Evolutionary conservation across 2,113 vertebrate species (phyloP).

Genomic region (Strigops habroptila): DNA sequence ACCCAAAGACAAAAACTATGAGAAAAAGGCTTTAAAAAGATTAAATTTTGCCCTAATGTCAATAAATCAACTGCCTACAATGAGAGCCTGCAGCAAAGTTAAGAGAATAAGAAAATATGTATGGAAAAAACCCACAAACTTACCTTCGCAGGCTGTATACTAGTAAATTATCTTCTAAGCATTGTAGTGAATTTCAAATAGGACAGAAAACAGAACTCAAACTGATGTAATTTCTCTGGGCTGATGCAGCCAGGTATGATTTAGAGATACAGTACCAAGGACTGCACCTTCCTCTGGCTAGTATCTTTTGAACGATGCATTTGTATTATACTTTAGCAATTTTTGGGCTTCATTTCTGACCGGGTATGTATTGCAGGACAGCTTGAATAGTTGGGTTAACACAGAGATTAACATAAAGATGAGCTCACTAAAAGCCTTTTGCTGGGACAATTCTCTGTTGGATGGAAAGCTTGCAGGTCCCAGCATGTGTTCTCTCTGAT

Average conservation of each 20-base stretch:
- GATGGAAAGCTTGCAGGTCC: neutral
- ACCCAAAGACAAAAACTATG: neutral
- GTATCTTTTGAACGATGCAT: neutral
- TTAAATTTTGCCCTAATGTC: neutral
- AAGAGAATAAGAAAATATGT: neutral
- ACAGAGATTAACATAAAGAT: conserved; percentile 18
- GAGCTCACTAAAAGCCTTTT: neutral
- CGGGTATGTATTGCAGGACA: neutral
- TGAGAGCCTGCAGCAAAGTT: neutral
- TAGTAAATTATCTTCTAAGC: neutral
- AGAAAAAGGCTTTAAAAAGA: neutral
- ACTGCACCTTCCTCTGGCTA: neutral
- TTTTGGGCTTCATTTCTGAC: neutral
- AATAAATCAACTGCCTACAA: neutral
- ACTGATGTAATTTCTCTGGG: neutral
- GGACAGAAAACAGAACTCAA: neutral
- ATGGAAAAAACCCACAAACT: neutral
- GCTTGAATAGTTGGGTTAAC: neutral
- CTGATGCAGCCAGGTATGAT: neutral
- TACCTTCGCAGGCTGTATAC: neutral
- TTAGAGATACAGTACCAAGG: neutral
- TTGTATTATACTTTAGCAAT: neutral
- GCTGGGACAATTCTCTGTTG: conserved; percentile 15
- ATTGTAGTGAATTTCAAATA: neutral
- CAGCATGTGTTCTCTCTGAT: conserved; percentile 12